A percentile compares a stretch with the other conserved stretches of the same genome.
phyloP scores from a whole-genome alignment of 2,888 invertebrate genomes.

The Prostheceraeus crozeri region DNA sequence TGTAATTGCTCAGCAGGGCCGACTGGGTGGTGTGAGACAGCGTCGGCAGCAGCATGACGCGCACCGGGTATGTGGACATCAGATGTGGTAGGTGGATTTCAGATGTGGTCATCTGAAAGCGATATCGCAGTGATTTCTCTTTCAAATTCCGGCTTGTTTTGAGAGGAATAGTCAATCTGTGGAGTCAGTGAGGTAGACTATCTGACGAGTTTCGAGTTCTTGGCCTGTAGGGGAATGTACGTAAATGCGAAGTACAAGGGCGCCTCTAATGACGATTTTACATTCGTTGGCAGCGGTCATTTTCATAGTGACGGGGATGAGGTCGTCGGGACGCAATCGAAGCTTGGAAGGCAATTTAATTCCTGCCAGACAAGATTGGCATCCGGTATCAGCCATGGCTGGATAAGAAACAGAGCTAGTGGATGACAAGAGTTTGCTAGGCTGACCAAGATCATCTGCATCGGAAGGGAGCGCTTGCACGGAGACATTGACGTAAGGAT shows the following conservation, averaged over 20 bases:
- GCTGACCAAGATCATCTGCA: too few relatives aligned
- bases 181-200: constrained; percentile 18
- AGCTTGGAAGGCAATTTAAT: constrained; percentile 9
- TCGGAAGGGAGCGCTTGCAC: too few relatives aligned
- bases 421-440: too few relatives aligned
- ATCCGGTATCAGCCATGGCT: constrained; percentile 12
- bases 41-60: too few relatives aligned
- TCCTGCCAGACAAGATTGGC: constrained; percentile 23
- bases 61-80: too few relatives aligned
- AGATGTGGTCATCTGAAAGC: too few relatives aligned
- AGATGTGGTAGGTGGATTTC: too few relatives aligned
- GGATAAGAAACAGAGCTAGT: too few relatives aligned
- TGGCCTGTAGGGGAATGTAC: background rate
- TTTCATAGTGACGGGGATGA: constrained; percentile 4
- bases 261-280: background rate
- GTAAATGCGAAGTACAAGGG: background rate
- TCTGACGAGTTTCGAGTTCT: constrained; percentile 8
- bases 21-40: too few relatives aligned
- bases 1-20: background rate
- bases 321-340: constrained; percentile 7
- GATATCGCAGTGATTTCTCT: too few relatives aligned
- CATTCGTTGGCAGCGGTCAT: background rate
- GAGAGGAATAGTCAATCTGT: too few relatives aligned
- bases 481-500: constrained; percentile 11
- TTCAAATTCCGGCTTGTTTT: too few relatives aligned